Evolutionary conservation across 2,797 vertebrate species (phyloP).

Genomic region (Micropoecilia bifurca): DNA sequence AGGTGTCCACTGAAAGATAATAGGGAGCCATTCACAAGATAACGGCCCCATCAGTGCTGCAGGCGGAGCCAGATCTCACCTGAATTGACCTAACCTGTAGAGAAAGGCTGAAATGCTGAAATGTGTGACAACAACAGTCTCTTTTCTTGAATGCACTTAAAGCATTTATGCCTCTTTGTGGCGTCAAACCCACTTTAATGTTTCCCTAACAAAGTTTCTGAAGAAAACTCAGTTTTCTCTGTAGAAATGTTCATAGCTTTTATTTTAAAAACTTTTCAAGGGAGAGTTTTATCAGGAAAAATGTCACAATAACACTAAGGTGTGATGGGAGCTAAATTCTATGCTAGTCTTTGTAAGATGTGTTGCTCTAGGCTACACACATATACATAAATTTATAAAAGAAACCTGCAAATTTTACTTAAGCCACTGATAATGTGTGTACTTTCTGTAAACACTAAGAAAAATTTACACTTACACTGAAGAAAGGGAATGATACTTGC

Average conservation of each 20-base stretch:
- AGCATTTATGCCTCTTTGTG: background rate
- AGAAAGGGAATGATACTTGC: background rate
- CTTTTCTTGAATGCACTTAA: background rate
- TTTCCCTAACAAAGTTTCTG: background rate
- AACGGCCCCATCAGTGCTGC: background rate
- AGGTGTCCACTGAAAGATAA: conserved; percentile 27
- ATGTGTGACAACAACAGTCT: background rate
- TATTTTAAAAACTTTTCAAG: background rate
- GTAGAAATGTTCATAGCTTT: no score
- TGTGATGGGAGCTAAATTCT: background rate
- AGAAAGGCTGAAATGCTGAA: background rate
- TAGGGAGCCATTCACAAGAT: conserved; percentile 25
- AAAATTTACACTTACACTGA: background rate
- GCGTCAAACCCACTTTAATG: background rate
- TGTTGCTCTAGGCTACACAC: background rate
- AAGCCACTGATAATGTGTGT: background rate
- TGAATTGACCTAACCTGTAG: background rate
- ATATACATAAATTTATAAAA: background rate
- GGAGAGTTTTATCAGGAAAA: background rate
- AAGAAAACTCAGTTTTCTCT: background rate
- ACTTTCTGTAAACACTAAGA: background rate
- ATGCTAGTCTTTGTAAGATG: background rate
- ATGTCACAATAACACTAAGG: background rate
- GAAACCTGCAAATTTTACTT: no score
- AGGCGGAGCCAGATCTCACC: conserved; percentile 1